Evolutionary conservation across 2,113 vertebrate genomes (phyloP).

Genomic region (Cynopterus brachyotis): DNA sequence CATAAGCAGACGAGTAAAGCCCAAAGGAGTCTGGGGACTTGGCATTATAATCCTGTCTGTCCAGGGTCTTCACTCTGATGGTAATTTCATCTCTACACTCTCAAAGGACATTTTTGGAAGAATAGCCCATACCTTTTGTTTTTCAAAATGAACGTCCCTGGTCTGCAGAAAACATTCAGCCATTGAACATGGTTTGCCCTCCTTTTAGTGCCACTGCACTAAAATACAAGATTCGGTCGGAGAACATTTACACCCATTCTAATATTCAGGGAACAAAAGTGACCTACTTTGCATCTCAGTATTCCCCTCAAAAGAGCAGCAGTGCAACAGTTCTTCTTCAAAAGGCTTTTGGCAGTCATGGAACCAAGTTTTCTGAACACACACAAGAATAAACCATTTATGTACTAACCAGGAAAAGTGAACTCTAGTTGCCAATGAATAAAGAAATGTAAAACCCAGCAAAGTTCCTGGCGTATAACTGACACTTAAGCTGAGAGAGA

Average conservation of each 20-base stretch:
- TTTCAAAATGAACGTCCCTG: background rate
- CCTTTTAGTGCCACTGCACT: background rate
- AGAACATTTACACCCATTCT: background rate
- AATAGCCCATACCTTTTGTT: background rate
- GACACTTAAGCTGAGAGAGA: background rate
- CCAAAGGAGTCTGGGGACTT: background rate
- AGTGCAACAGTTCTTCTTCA: background rate
- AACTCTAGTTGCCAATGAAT: constrained; percentile 11
- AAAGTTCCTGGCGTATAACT: background rate
- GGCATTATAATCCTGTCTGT: background rate
- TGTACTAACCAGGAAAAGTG: constrained; percentile 14
- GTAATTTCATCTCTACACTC: background rate
- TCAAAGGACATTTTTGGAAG: background rate
- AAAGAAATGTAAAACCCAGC: constrained; percentile 20
- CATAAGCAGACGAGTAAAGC: background rate
- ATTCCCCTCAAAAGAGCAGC: background rate
- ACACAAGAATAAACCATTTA: constrained; percentile 7
- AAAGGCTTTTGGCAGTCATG: background rate
- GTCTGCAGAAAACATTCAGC: background rate
- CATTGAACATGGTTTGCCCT: background rate
- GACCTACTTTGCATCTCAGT: background rate
- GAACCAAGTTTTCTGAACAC: constrained; percentile 18
- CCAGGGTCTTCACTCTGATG: background rate
- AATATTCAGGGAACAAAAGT: background rate
- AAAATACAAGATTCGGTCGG: background rate